A percentile compares a stretch with the other conserved stretches of the same genome.
These are phyloP conservation scores for Rhynchomys soricoides DNA, from an alignment of 2,113 vertebrate species.

Conservation along the genomic window DNA sequence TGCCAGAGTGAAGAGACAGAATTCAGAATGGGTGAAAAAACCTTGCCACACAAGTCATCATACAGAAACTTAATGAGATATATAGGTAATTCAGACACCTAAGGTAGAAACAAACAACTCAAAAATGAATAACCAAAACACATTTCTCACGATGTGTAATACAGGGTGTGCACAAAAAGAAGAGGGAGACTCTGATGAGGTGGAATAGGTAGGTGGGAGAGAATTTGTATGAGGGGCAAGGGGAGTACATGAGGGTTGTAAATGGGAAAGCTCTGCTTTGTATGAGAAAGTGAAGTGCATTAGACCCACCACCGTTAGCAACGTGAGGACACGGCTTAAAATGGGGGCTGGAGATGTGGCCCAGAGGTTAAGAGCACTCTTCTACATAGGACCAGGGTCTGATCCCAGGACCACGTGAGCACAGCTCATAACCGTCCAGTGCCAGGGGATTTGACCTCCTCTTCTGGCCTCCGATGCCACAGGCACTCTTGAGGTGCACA, in stretches of 20 bases:
- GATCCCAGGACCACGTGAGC: background rate
- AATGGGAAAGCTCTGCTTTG: background rate
- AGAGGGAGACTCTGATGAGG: too few species aligned
- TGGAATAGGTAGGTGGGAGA: background rate
- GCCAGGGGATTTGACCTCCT: background rate
- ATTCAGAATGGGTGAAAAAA: background rate
- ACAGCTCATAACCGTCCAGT: background rate
- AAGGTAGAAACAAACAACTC: background rate
- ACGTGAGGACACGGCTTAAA: background rate
- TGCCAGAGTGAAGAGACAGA: background rate
- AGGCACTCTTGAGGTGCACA: background rate
- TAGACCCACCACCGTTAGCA: background rate
- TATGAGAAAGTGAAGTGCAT: background rate
- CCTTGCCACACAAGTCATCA: background rate
- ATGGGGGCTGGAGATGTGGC: background rate
- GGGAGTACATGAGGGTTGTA: too few species aligned
- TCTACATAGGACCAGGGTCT: background rate
- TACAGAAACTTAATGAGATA: background rate
- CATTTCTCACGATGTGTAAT: background rate
- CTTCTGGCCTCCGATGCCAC: background rate
- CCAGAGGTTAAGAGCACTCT: background rate
- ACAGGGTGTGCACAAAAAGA: background rate
- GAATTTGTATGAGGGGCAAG: background rate
- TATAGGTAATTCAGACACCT: too few species aligned
- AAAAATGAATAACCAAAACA: background rate